Conservation (phyloP, 2,888 invertebrate genomes). For the Rhagium mordax region DNA sequence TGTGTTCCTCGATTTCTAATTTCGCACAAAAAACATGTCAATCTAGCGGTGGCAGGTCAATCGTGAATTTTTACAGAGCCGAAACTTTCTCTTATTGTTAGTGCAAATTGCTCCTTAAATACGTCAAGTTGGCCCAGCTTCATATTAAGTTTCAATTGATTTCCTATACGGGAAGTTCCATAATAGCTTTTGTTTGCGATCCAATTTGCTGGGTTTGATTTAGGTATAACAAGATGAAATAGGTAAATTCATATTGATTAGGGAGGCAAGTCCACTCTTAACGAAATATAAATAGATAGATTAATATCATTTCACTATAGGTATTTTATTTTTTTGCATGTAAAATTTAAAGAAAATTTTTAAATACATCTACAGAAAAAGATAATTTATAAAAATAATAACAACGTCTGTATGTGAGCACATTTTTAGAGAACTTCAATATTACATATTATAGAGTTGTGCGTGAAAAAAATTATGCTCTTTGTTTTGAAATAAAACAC, state of each 20-base stretch:
- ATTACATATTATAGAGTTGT: too few relatives aligned
- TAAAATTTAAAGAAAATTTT: too few relatives aligned
- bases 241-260: not conserved
- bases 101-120: conserved; percentile 34
- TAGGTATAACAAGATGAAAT: not conserved
- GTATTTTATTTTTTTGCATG: too few relatives aligned
- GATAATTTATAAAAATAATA: too few relatives aligned
- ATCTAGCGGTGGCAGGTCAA: conserved; percentile 51
- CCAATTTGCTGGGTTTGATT: conserved; percentile 1
- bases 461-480: too few relatives aligned
- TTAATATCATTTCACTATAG: too few relatives aligned
- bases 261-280: not conserved
- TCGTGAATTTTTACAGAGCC: conserved; percentile 28
- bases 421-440: too few relatives aligned
- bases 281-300: too few relatives aligned
- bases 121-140: conserved; percentile 2
- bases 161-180: conserved; percentile 41
- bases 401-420: too few relatives aligned
- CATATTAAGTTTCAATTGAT: conserved; percentile 47
- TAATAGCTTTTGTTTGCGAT: conserved; percentile 38
- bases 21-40: conserved; percentile 58
- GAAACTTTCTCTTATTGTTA: conserved; percentile 45
- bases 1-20: conserved; percentile 56
- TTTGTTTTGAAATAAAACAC: too few relatives aligned
- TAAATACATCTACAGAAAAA: too few relatives aligned